Percentiles rank a stretch among this genome's conserved stretches.
These are phyloP conservation scores for Ceyx erithaca DNA, from an alignment of 2,797 vertebrate genomes.

Conservation along the genomic window DNA sequence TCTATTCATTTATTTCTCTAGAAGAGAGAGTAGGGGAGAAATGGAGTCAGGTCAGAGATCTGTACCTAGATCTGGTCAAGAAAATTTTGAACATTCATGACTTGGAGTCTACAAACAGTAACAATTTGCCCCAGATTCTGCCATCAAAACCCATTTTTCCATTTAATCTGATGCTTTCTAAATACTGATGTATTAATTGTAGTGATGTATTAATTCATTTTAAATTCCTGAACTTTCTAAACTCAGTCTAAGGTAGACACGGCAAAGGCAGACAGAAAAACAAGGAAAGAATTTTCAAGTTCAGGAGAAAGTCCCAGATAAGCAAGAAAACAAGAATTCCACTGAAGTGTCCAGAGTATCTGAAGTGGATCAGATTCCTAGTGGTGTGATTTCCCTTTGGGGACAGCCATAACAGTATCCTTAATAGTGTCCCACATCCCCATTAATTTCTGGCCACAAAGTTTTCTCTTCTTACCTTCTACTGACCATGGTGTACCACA, in stretches of 20 bases:
- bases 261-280: not conserved
- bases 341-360: not conserved
- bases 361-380: not conserved
- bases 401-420: not conserved
- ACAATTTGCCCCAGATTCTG: not conserved
- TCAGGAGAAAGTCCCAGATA: not conserved
- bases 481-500: accelerated
- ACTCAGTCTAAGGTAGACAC: not conserved
- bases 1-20: constrained; percentile 20
- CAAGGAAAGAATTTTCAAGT: not conserved
- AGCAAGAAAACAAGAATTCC: not conserved
- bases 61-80: not conserved
- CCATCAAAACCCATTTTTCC: not conserved
- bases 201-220: not conserved
- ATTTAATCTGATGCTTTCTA: accelerated
- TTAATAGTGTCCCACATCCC: not conserved
- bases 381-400: not conserved
- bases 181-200: not conserved
- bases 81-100: not conserved
- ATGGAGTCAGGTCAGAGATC: not conserved
- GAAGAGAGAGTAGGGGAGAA: not conserved
- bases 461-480: not conserved
- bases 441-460: not conserved
- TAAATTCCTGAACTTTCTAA: not conserved
- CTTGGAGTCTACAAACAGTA: not conserved